These are phyloP conservation scores for Coryphaenoides rupestris DNA, from an alignment of 2,113 vertebrate genomes.

Conservation along the genomic window DNA sequence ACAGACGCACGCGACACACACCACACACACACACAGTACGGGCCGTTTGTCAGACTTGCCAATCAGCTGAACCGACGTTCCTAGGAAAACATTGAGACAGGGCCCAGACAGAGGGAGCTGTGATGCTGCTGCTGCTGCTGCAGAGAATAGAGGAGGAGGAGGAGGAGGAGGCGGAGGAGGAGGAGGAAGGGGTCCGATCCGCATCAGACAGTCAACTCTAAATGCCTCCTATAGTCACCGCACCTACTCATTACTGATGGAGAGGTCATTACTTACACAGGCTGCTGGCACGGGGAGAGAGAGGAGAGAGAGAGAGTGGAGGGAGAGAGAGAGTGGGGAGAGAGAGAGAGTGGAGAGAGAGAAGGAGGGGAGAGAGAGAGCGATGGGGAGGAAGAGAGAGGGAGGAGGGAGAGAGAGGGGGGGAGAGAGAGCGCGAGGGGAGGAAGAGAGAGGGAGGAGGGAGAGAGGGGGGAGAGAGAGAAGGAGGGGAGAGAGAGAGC, in stretches of 20 bases:
- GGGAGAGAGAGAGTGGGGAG: not conserved
- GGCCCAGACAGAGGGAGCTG: constrained; percentile 40
- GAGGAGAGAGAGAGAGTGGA: not conserved
- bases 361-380: not conserved
- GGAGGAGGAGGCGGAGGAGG: constrained; percentile 21
- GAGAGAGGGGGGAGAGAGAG: not conserved
- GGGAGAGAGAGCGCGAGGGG: not conserved
- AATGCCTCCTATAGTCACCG: constrained; percentile 20
- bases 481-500: too few relatives aligned
- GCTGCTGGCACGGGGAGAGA: constrained; percentile 16
- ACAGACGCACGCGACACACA: not conserved
- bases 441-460: not conserved
- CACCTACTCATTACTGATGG: constrained; percentile 41
- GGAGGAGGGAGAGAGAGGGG: not conserved
- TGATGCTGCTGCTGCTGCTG: too few relatives aligned
- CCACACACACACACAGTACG: constrained; percentile 15
- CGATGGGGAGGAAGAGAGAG: not conserved
- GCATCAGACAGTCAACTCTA: constrained; percentile 34
- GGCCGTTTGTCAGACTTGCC: constrained; percentile 25
- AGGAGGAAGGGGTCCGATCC: not conserved
- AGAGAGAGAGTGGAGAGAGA: not conserved
- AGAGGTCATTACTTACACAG: constrained; percentile 29
- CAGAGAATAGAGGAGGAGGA: not conserved
- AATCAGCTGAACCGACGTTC: constrained; percentile 42
- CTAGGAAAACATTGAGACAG: constrained; percentile 55